A percentile compares a stretch with the other conserved stretches of the same genome.
phyloP scores from a whole-genome alignment of 2,797 vertebrate genomes.

The Gambusia yucatana region DNA sequence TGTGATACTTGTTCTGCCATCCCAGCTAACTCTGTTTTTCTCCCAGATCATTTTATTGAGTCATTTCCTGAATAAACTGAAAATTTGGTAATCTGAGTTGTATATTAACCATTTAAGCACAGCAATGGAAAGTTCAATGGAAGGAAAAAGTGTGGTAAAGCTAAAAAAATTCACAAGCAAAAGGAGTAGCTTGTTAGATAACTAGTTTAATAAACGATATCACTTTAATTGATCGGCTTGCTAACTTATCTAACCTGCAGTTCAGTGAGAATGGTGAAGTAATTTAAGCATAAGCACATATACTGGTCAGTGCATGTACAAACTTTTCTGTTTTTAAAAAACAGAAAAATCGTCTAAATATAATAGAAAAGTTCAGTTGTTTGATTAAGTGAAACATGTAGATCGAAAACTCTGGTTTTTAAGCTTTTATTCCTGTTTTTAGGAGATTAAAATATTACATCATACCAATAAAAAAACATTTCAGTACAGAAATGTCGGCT shows the following conservation, averaged over 20 bases:
- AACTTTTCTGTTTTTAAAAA: not conserved
- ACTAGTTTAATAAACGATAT: not conserved
- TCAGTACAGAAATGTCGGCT: not conserved
- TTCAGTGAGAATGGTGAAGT: not conserved
- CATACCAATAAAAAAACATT: not conserved
- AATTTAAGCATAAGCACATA: not conserved
- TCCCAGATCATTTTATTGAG: not conserved
- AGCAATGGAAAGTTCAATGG: not conserved
- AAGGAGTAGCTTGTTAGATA: not conserved
- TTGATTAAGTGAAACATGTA: not conserved
- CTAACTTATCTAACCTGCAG: not conserved
- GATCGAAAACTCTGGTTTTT: not conserved
- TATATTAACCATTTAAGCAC: not conserved
- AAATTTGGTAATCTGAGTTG: not conserved
- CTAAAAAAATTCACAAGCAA: not conserved
- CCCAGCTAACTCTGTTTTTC: not conserved
- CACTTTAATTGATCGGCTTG: not conserved
- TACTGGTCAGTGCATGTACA: not conserved
- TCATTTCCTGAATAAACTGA: not conserved
- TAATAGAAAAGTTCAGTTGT: not conserved
- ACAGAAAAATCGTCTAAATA: not conserved
- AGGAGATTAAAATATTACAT: conserved; percentile 7
- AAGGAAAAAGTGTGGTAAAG: not conserved
- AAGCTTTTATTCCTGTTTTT: not conserved
- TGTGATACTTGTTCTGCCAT: too few relatives aligned